A percentile compares a stretch with the other conserved stretches of the same genome.
phyloP scores from a whole-genome alignment of 2,888 invertebrate genomes.

The Hydrotaea diabolus region DNA sequence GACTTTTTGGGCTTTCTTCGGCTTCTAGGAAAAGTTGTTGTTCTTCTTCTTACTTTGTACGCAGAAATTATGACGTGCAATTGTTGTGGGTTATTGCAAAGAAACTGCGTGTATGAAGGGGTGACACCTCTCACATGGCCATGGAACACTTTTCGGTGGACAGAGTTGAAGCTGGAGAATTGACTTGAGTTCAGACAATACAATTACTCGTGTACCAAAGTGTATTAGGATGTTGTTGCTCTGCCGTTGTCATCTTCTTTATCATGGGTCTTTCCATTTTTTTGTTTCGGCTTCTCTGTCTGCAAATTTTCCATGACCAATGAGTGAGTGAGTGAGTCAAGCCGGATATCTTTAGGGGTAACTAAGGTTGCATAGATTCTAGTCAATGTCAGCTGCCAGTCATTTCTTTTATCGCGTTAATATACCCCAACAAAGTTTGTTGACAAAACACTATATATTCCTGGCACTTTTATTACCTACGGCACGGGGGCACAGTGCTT shows the following conservation, averaged over 20 bases:
- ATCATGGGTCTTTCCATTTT: neutral
- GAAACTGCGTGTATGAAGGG: neutral
- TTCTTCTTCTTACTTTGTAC: neutral
- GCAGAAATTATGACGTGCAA: neutral
- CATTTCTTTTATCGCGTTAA: constrained; percentile 3
- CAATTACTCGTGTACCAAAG: constrained; percentile 1
- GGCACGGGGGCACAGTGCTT: neutral
- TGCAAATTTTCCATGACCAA: neutral
- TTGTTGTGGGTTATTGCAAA: neutral
- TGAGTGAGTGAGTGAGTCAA: constrained; percentile 7
- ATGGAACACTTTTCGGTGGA: neutral
- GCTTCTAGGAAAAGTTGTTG: neutral
- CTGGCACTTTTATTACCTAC: neutral
- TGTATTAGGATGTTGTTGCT: constrained; percentile 6
- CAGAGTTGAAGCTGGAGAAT: neutral
- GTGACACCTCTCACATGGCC: neutral
- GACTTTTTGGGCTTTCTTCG: neutral
- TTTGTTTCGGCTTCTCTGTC: neutral
- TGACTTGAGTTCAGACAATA: neutral
- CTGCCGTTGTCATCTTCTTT: neutral
- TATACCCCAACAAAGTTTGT: constrained; percentile 6
- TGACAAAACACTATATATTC: constrained; percentile 1
- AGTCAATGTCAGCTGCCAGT: constrained; percentile 21
- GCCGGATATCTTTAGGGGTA: constrained; percentile 9
- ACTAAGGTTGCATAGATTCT: neutral